Evolutionary conservation across 2,888 invertebrate genomes (phyloP).

Genomic region (Hyalella azteca): DNA sequence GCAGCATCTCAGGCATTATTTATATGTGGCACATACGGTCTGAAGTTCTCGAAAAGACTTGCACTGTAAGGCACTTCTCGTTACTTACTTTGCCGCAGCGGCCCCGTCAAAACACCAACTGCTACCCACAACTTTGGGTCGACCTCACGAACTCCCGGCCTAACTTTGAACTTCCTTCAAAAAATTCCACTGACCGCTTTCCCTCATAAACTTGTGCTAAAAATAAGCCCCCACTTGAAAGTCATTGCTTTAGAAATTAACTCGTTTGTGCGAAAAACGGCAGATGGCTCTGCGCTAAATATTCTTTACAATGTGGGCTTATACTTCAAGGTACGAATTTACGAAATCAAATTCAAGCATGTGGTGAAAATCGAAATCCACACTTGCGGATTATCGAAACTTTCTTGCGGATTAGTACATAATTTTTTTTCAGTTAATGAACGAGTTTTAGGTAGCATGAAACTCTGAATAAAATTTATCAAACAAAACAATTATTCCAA

Average conservation of each 20-base stretch:
- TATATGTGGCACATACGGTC: neutral
- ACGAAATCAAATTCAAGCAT: too few species aligned
- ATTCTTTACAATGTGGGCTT: too few species aligned
- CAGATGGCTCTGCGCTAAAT: too few species aligned
- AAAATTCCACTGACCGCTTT: slow-evolving; percentile 25
- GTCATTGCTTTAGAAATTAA: slow-evolving; percentile 30
- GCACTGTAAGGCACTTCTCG: neutral
- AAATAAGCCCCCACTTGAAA: slow-evolving; percentile 12
- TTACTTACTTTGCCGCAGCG: neutral
- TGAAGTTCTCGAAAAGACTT: neutral
- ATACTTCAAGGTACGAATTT: too few species aligned
- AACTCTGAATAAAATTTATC: too few species aligned
- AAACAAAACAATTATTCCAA: too few species aligned
- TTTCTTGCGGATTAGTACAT: too few species aligned
- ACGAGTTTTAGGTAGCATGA: too few species aligned
- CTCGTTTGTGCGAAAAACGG: too few species aligned
- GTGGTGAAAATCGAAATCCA: too few species aligned
- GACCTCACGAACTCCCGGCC: neutral
- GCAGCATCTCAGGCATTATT: neutral
- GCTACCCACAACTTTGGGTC: neutral
- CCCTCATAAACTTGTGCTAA: slow-evolving; percentile 11
- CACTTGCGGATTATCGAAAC: too few species aligned
- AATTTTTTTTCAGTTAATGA: too few species aligned
- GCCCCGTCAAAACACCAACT: slow-evolving; percentile 32
- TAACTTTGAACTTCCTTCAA: slow-evolving; percentile 32